phyloP scores from a whole-genome alignment of 2,113 vertebrate genomes.

The Brevimyrus niger region DNA sequence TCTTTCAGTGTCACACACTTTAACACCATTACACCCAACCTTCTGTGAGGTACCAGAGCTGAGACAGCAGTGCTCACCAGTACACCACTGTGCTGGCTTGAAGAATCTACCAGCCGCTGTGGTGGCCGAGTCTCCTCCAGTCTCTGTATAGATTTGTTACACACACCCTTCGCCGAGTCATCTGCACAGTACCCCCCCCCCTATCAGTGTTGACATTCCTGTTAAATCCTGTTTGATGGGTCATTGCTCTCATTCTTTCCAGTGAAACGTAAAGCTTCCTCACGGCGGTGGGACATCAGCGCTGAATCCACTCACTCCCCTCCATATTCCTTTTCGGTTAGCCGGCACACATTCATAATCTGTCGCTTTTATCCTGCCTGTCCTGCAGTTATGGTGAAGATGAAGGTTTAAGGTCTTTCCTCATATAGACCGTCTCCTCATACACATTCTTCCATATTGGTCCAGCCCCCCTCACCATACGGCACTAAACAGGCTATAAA shows the following conservation, averaged over 20 bases:
- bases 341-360: not conserved
- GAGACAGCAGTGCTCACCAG: not conserved
- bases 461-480: not conserved
- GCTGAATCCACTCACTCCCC: not conserved
- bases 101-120: not conserved
- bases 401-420: not conserved
- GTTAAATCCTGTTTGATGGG: not conserved
- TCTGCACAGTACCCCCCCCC: not conserved
- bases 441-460: not conserved
- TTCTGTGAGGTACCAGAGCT: too few species aligned
- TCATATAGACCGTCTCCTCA: not conserved
- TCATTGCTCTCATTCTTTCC: not conserved
- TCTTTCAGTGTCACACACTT: too few species aligned
- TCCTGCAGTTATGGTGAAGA: not conserved
- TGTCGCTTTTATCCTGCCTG: not conserved
- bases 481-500: not conserved
- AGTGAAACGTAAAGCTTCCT: not conserved
- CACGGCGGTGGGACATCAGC: not conserved
- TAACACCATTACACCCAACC: too few species aligned
- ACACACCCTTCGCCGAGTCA: not conserved
- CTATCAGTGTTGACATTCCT: not conserved
- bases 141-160: too few species aligned
- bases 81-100: not conserved
- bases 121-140: too few species aligned
- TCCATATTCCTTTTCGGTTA: not conserved